Base-by-base conservation (phyloP, 1,140 invertebrate species). In the Zaprionus taronus region DNA sequence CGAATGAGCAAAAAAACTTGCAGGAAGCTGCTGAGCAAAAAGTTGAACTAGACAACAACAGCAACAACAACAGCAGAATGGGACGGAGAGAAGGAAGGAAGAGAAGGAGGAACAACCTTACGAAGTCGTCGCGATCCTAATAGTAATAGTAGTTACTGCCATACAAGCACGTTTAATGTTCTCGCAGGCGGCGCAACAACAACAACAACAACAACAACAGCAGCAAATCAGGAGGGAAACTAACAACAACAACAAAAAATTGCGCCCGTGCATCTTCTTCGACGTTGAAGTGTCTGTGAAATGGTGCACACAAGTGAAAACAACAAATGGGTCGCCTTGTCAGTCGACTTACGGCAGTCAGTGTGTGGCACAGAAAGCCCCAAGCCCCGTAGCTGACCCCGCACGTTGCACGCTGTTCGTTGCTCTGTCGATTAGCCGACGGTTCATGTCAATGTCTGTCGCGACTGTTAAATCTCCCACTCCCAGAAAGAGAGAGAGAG, bases 111-210 rank as follows among this genome's bases (percentile, higher is more conserved):
- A 22, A 55, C 24, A 55, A 62, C 34, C 56, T 53, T 41, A 71
- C 31, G 38, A 62, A 44, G 47, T 63, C 57, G 60, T 60, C 44
- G 44, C 71, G 41, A 67, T 68, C 72, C 61, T 76, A 79, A 72
- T 81, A 72, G 73, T 80, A 87, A 87, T 87, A 89, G 85, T 84
- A 81, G 85, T 90, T 90, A 90, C 80, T 77, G 85, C 85, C 81
- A 84, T 89, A 89, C 84, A 87, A 90, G 84, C 84, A 81, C 81
- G 79, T 89, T 89, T 90, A 84, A 90, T 89, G 84, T 89, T 89
- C 84, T 89, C 79, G 71, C 41, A 89, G 85, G 78, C 84, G 81
- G 84, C 57, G 65, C 78, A 76, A 76, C 60, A 83, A 70, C 83
- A 69, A 47, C 60, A 77, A 63, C 44, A 53, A 77, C 65, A 75